phyloP scores from a whole-genome alignment of 2,113 vertebrate genomes.

The Tachycineta bicolor region DNA sequence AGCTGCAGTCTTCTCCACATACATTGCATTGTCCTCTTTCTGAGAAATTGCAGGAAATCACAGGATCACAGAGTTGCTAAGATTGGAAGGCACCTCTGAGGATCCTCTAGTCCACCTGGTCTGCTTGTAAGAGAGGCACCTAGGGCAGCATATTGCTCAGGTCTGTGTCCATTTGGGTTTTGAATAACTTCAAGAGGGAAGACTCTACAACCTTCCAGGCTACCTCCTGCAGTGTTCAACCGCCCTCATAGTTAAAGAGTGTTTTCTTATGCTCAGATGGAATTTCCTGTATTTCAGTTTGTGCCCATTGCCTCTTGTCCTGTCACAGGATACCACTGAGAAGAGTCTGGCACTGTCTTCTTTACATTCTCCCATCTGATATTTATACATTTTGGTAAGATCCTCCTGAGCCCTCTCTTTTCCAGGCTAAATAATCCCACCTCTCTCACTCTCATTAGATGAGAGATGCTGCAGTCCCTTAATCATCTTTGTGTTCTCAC shows the following conservation, averaged over 20 bases:
- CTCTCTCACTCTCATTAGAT: neutral
- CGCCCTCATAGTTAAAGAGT: neutral
- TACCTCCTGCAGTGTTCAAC: neutral
- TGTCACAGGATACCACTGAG: conserved; percentile 26
- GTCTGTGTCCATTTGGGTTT: neutral
- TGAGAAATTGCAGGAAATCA: neutral
- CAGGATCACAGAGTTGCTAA: neutral
- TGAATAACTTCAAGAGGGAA: neutral
- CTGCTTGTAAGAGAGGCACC: neutral
- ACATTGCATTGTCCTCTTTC: neutral
- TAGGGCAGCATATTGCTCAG: neutral
- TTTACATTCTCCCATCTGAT: conserved; percentile 25
- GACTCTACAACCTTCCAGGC: neutral
- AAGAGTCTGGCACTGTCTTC: neutral
- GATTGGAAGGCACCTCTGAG: neutral
- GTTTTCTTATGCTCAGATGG: neutral
- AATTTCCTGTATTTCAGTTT: conserved; percentile 32
- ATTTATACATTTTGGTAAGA: conserved; percentile 30
- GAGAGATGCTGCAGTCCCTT: neutral
- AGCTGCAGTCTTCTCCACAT: neutral
- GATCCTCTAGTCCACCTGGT: neutral
- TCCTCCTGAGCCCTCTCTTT: conserved; percentile 1
- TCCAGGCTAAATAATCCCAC: neutral
- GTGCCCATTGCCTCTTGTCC: conserved; percentile 25
- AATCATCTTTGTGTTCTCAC: neutral